phyloP scores from a whole-genome alignment of 2,797 vertebrate species.

The Spheniscus humboldti region DNA sequence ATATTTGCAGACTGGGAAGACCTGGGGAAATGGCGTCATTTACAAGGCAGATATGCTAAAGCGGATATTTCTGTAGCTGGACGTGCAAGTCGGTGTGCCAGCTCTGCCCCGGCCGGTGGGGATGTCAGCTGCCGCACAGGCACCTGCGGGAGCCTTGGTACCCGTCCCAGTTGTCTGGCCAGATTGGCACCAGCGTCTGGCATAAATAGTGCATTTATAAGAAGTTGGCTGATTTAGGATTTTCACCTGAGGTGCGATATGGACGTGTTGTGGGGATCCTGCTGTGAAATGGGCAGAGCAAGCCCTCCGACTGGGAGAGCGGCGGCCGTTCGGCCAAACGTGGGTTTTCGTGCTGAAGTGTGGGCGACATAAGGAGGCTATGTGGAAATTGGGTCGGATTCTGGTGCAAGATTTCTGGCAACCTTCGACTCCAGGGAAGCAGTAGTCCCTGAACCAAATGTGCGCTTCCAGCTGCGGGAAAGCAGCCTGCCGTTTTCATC shows the following conservation, averaged over 20 bases:
- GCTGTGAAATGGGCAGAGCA: background rate
- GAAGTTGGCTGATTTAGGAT: background rate
- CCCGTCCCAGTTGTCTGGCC: background rate
- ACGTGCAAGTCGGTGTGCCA: accelerated
- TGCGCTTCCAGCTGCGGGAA: background rate
- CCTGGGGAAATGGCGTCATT: background rate
- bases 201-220: background rate
- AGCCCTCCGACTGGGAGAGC: background rate
- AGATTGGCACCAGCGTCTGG: background rate
- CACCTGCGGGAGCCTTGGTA: background rate
- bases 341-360: background rate
- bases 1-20: background rate
- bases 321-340: background rate
- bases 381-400: background rate
- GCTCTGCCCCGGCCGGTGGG: background rate
- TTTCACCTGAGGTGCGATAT: background rate
- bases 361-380: background rate
- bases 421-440: background rate
- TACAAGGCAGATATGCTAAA: background rate
- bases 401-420: background rate
- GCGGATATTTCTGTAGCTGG: background rate
- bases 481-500: background rate
- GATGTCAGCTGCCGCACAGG: background rate
- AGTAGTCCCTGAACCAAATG: background rate
- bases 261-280: accelerated